These are phyloP conservation scores for Polymixis lichenea DNA, from an alignment of 2,888 invertebrate genomes.

Conservation along the genomic window DNA sequence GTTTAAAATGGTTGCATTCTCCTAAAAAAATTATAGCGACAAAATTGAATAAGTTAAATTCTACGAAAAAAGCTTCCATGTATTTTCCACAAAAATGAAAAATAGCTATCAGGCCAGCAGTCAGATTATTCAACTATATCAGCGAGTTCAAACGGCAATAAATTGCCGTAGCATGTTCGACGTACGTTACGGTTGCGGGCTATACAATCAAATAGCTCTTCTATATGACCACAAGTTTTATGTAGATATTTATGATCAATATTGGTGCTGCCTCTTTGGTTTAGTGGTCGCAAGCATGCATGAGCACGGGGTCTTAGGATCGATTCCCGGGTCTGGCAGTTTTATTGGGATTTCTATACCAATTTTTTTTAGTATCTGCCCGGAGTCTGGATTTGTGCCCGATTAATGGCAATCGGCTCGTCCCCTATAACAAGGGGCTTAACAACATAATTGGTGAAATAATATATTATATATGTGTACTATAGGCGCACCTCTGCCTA, in stretches of 20 bases:
- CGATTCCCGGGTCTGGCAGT: too few relatives aligned
- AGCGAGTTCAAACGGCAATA: slow-evolving; percentile 50
- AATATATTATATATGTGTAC: too few relatives aligned
- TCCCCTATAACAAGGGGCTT: too few relatives aligned
- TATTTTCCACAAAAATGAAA: slow-evolving; percentile 43
- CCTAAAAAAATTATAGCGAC: not conserved
- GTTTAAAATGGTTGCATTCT: too few relatives aligned
- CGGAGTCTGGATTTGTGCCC: too few relatives aligned
- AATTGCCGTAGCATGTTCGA: slow-evolving; percentile 50
- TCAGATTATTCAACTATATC: slow-evolving; percentile 45
- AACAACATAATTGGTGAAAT: too few relatives aligned
- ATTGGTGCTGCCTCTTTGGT: not conserved
- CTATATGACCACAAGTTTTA: not conserved
- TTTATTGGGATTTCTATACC: too few relatives aligned
- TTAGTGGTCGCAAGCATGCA: too few relatives aligned
- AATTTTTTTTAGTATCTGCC: too few relatives aligned
- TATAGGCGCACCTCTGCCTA: too few relatives aligned
- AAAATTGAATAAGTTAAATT: not conserved
- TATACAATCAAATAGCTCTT: slow-evolving; percentile 26
- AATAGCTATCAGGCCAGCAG: slow-evolving; percentile 21
- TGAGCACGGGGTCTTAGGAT: too few relatives aligned
- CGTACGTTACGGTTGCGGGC: slow-evolving; percentile 21
- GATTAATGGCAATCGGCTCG: too few relatives aligned
- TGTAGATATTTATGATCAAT: slow-evolving; percentile 26
- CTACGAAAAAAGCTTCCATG: not conserved